Evolutionary conservation across 2,113 vertebrate species (phyloP).

Genomic region (Columba livia): DNA sequence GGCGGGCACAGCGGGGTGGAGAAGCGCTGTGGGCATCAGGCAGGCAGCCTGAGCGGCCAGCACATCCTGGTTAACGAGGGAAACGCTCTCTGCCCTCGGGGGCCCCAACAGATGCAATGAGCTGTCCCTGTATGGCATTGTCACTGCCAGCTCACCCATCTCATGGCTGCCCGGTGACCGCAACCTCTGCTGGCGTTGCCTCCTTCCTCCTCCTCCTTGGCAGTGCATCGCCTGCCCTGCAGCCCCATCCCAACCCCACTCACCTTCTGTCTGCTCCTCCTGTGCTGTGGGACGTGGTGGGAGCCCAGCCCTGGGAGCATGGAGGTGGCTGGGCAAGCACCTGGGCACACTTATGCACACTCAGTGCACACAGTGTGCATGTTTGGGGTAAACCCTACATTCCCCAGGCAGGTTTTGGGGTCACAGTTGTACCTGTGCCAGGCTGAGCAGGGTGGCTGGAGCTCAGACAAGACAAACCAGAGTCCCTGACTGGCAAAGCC

Average conservation of each 20-base stretch:
- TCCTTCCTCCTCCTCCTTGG: neutral
- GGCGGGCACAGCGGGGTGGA: neutral
- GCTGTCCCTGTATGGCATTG: accelerated
- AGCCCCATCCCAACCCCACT: neutral
- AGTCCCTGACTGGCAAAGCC: accelerated
- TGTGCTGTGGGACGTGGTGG: neutral
- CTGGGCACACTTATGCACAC: accelerated
- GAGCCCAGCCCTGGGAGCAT: accelerated
- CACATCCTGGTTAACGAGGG: neutral
- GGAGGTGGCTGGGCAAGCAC: neutral
- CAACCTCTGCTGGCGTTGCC: neutral
- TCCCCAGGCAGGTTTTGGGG: neutral
- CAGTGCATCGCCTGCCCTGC: accelerated
- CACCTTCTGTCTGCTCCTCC: accelerated
- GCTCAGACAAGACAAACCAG: neutral
- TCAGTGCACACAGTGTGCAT: accelerated
- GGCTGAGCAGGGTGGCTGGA: neutral
- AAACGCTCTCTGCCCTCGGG: neutral
- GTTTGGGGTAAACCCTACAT: accelerated
- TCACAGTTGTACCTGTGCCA: neutral
- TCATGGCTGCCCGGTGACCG: neutral
- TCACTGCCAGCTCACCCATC: neutral
- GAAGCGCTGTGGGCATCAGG: neutral
- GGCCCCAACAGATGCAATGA: accelerated
- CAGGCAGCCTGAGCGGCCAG: neutral